Conservation (phyloP, 2,888 invertebrate genomes). For the Protophormia terraenovae region DNA sequence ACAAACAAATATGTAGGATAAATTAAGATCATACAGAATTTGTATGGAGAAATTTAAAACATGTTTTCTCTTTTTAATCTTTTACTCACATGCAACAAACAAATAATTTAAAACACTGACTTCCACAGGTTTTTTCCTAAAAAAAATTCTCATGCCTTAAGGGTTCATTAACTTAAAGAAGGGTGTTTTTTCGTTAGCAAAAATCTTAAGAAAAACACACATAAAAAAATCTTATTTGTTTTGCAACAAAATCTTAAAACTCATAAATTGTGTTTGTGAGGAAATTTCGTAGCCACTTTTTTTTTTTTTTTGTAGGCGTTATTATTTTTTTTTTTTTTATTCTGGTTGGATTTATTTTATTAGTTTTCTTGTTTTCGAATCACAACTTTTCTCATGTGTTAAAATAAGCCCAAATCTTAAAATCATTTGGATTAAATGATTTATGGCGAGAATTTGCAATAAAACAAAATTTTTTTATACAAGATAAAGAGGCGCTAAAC, state of each 20-base stretch:
- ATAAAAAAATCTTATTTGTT: not conserved
- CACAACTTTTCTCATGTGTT: conserved; percentile 41
- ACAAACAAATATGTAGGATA: too few species aligned
- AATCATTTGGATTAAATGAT: conserved; percentile 44
- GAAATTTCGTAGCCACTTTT: conserved; percentile 19
- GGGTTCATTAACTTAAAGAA: conserved; percentile 59
- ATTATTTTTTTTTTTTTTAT: conserved; percentile 10
- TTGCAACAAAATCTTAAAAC: conserved; percentile 36
- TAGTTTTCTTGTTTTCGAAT: conserved; percentile 31
- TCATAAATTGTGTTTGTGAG: conserved; percentile 40
- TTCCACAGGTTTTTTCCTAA: not conserved
- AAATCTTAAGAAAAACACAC: not conserved
- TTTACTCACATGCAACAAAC: too few species aligned
- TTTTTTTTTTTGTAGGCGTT: conserved; percentile 59
- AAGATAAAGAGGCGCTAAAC: conserved; percentile 47
- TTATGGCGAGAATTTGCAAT: conserved; percentile 39
- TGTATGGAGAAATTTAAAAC: too few species aligned
- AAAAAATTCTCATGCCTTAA: not conserved
- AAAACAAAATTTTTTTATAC: not conserved
- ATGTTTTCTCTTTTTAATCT: too few species aligned
- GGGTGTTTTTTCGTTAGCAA: conserved; percentile 50
- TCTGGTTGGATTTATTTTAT: conserved; percentile 10
- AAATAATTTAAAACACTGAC: too few species aligned
- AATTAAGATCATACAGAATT: too few species aligned
- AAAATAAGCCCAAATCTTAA: conserved; percentile 26